Evolutionary conservation across 2,888 invertebrate species (phyloP).

Genomic region (Hypercompe scribonia): DNA sequence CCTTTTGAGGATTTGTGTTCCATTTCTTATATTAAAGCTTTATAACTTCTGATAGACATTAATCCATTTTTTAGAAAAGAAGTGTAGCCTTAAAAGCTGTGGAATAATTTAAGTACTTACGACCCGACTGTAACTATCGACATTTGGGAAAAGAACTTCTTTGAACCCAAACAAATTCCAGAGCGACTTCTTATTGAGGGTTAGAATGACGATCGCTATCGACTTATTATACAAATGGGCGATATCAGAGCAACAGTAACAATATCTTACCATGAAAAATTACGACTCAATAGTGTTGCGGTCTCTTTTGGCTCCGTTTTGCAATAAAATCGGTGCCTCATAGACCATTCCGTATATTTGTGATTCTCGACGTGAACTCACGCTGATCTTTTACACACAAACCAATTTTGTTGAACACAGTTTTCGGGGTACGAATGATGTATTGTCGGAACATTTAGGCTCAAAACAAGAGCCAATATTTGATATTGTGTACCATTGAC

Average conservation of each 20-base stretch:
- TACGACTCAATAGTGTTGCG: slow-evolving; percentile 70
- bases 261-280: slow-evolving; percentile 78
- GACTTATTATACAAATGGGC: slow-evolving; percentile 82
- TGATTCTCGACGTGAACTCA: slow-evolving; percentile 59
- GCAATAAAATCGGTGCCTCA: slow-evolving; percentile 72
- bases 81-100: slow-evolving; percentile 47
- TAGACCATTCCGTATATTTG: slow-evolving; percentile 65
- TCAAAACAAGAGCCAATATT: slow-evolving; percentile 39
- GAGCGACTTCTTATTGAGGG: slow-evolving; percentile 65
- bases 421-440: slow-evolving; percentile 48
- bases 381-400: slow-evolving; percentile 61
- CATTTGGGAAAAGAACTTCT: slow-evolving; percentile 55
- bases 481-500: slow-evolving; percentile 30
- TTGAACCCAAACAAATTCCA: slow-evolving; percentile 66
- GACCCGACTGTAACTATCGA: slow-evolving; percentile 40
- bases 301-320: slow-evolving; percentile 70
- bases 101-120: slow-evolving; percentile 51
- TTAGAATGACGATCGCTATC: slow-evolving; percentile 75
- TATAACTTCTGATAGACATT: slow-evolving; percentile 42
- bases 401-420: slow-evolving; percentile 60
- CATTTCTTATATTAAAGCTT: slow-evolving; percentile 51
- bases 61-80: slow-evolving; percentile 28
- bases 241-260: slow-evolving; percentile 75
- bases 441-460: slow-evolving; percentile 50
- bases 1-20: slow-evolving; percentile 63